Evolutionary conservation across 1,140 invertebrate genomes (phyloP), one percentile per base, ranked within the genome.

Genomic region (Papilio glaucus): DNA sequence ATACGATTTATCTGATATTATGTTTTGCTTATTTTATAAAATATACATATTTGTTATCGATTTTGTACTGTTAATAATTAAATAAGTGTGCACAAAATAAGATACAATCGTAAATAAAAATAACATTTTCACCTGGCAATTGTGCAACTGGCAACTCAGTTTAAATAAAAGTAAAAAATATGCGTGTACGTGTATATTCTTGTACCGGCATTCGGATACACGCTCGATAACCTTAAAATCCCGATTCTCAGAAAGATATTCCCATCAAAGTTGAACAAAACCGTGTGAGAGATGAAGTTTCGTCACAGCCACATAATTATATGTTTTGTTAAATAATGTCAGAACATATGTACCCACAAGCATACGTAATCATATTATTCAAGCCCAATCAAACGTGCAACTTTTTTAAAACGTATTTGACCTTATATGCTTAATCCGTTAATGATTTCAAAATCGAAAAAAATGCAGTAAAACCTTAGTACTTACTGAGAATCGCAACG

Each of bases 351-450:
- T 69, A 53, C 53, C 67, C 37, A 33, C 33, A 38, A 39, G 26
- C 21, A 69, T 57, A 60, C 62, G 57, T 75, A 75, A 61, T 60
- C 70, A 69, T 65, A 72, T 75, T 49, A 71, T 49, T 69, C 63
- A 72, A 75, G 41, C 57, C 13, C 74, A 69, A 75, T 72, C 53
- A 69, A 63, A 72, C 39, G 45, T 72, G 70, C 65, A 60, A 70
- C 37, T 72, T 61, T 70, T 72, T 71, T 70, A 76, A 77, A 77
- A 76, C 74, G 71, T 37, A 42, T 38, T 18, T 74, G 78, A 78
- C 80, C 72, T 77, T 82, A 80, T 77, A 73, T 75, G 67, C 74
- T 75, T 77, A 82, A 78, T 80, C 72, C 72, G 65, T 53, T 49
- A 69, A 69, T 69, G 45, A 69, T 39, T 65, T 33, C 24, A 69